Evolutionary conservation across 53 echinoderm and acorn worm species (phyloP), one percentile per base, ranked within the genome.

Genomic region (Echinarachnius parma): DNA sequence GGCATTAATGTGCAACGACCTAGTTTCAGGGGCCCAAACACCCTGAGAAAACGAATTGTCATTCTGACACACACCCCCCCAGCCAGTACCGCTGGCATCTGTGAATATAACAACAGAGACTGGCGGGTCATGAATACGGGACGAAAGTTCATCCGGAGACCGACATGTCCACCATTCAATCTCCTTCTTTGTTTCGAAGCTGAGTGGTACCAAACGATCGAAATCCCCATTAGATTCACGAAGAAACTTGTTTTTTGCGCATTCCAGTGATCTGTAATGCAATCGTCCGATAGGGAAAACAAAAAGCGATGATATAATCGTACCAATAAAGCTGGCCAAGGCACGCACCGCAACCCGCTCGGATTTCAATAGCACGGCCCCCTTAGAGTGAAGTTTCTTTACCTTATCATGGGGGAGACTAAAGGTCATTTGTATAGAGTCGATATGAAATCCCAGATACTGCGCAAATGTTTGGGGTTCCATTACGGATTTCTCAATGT

Each of bases 21-120:
- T 56, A 0, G 24, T n/a, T 13, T 44, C 46, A n/a, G 44, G 25
- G 21, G 30, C 3, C 61, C 49, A 76, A 34, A 60, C 48, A 31
- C 61, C 77, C 16, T 61, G 77, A 42, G 49, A 28, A 21, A 45
- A 61, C 1, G 60, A 76, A 59, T 60, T 60, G 61, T 76, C 76
- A 46, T 59, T 76, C 28, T 76, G 39, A 27, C 78, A 63, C 42
- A 77, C 30, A 15, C 54, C 62, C 27, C 62, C 78, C 68, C 68
- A 67, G 32, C 68, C 68, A 28, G 50, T 48, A 50, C 21, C 32
- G 32, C 68, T 67, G 2, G 66, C 65, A 65, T 65, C 66, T 63
- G 78, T 78, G 28, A 25, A 78, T n/a, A 65, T 53, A 53, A 54
- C 55, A 11, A 77, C 34, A 39, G 64, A 64, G 28, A 54, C 65